Conservation (phyloP, 2,113 vertebrate species). For the Cheilinus undulatus region DNA sequence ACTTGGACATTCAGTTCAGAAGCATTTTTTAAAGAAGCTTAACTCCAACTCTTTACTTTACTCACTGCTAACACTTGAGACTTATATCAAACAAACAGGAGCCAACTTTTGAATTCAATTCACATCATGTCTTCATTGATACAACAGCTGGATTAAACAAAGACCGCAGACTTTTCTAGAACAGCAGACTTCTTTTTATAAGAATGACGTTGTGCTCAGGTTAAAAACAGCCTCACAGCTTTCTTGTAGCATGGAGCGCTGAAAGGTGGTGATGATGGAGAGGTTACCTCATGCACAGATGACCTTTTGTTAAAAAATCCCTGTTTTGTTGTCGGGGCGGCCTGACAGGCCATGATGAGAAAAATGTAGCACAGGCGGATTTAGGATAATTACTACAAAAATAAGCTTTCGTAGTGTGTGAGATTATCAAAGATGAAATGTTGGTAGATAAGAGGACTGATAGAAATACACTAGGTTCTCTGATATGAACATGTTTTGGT, state of each 20-base stretch:
- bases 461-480: neutral
- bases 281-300: constrained; percentile 7
- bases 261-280: constrained; percentile 36
- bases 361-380: neutral
- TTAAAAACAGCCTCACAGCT: constrained; percentile 8
- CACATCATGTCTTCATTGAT: too few relatives aligned
- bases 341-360: neutral
- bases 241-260: neutral
- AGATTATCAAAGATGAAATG: neutral
- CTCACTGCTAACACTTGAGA: neutral
- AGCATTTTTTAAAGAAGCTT: neutral
- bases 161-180: neutral
- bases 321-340: neutral
- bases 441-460: neutral
- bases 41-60: neutral
- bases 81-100: neutral
- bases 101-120: neutral
- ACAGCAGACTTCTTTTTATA: neutral
- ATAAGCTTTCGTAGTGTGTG: too few relatives aligned
- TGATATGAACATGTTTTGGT: neutral
- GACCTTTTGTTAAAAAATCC: constrained; percentile 19
- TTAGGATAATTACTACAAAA: neutral
- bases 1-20: neutral
- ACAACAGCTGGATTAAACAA: neutral
- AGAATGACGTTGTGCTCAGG: neutral